phyloP scores from a whole-genome alignment of 2,113 vertebrate genomes.

The Pampusana beccarii region DNA sequence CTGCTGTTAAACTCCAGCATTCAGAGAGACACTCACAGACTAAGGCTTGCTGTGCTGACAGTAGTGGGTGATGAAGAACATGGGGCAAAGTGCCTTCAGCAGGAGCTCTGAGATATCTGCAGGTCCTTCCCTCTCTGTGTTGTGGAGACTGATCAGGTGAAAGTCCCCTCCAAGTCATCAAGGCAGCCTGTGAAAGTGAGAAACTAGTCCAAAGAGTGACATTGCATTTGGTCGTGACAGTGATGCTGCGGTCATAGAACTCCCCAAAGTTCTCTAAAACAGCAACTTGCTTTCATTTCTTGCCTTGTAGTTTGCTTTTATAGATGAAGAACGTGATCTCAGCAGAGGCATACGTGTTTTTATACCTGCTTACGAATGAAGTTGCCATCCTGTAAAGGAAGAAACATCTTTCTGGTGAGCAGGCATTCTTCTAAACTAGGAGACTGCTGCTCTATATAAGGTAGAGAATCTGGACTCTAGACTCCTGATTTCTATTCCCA shows the following conservation, averaged over 20 bases:
- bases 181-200: background rate
- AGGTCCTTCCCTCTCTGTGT: background rate
- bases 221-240: accelerated
- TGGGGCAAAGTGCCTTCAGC: background rate
- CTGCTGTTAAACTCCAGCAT: background rate
- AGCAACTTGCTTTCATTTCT: background rate
- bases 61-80: background rate
- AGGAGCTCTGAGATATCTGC: background rate
- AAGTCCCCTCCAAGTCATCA: background rate
- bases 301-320: background rate
- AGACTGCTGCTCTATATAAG: conserved; percentile 15
- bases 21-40: background rate
- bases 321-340: background rate
- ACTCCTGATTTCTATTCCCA: conserved; percentile 31
- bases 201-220: background rate
- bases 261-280: background rate
- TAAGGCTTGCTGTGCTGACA: background rate
- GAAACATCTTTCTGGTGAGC: background rate
- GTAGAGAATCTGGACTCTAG: conserved; percentile 1
- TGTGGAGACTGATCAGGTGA: background rate
- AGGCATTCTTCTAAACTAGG: background rate
- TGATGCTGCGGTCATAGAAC: background rate
- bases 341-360: background rate
- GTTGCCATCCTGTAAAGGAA: background rate
- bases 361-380: background rate